Evolutionary conservation across 2,113 vertebrate species (phyloP).

Genomic region (Peromyscus polionotus): DNA sequence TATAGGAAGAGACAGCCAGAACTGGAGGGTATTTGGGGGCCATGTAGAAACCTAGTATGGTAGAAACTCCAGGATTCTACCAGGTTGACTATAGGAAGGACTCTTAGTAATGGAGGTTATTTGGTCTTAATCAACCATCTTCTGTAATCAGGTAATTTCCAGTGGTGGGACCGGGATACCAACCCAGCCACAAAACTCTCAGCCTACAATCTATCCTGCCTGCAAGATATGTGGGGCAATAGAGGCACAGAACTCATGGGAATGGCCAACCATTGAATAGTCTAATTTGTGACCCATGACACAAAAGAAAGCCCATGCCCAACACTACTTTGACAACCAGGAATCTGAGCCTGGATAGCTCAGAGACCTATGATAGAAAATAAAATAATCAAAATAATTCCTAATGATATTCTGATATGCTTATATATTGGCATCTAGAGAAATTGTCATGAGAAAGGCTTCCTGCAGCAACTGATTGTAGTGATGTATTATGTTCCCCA

Average conservation of each 20-base stretch:
- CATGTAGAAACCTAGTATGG: no score
- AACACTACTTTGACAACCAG: neutral
- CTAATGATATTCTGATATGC: neutral
- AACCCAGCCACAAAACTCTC: neutral
- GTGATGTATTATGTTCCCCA: no score
- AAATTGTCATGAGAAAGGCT: neutral
- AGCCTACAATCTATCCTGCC: neutral
- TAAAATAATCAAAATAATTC: neutral
- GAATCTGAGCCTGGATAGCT: neutral
- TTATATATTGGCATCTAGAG: neutral
- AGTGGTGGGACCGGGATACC: neutral
- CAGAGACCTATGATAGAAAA: neutral
- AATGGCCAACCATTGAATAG: neutral
- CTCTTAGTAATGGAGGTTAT: no score
- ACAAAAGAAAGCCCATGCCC: neutral
- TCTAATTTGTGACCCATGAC: neutral
- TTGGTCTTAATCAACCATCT: neutral
- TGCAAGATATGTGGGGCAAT: neutral
- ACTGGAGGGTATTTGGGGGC: no score
- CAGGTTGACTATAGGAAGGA: no score
- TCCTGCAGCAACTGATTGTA: neutral
- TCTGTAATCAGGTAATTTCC: neutral
- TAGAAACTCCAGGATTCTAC: no score
- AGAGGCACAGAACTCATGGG: neutral
- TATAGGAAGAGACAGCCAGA: no score